Evolutionary conservation across 2,797 vertebrate species (phyloP).

Genomic region (Manis javanica): DNA sequence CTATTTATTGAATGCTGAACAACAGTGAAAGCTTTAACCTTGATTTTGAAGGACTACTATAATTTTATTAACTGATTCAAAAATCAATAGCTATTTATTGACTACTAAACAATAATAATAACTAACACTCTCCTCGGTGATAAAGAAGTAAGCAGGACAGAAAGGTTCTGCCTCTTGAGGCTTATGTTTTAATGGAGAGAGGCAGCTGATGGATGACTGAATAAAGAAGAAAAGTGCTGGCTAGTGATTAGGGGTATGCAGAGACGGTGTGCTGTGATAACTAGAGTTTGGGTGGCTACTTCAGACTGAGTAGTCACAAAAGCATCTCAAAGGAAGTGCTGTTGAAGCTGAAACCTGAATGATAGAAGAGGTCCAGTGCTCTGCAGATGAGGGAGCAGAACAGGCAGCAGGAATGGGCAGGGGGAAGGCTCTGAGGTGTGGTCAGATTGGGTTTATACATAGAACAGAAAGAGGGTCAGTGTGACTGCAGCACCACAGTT

Average conservation of each 20-base stretch:
- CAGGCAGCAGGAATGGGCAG: not conserved
- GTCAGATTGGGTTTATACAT: not conserved
- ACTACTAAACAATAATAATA: not conserved
- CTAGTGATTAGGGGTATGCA: not conserved
- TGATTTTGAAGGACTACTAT: conserved; percentile 1
- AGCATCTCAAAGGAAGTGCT: not conserved
- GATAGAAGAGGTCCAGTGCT: not conserved
- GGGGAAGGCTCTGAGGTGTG: not conserved
- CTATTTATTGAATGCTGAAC: not conserved
- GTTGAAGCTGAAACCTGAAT: not conserved
- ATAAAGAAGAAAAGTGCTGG: not conserved
- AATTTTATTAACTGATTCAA: not conserved
- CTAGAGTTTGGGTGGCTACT: not conserved
- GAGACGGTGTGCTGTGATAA: not conserved
- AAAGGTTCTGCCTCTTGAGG: not conserved
- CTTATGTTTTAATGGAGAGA: not conserved
- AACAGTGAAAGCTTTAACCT: not conserved
- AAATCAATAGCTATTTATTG: not conserved
- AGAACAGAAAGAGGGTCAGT: not conserved
- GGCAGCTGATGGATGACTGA: not conserved
- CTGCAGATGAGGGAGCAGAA: not conserved
- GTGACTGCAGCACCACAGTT: not conserved
- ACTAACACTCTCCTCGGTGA: not conserved
- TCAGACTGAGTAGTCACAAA: not conserved
- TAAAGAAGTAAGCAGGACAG: not conserved